Base-by-base conservation (phyloP, 2,888 invertebrate species). In the Melanotus villosus region DNA sequence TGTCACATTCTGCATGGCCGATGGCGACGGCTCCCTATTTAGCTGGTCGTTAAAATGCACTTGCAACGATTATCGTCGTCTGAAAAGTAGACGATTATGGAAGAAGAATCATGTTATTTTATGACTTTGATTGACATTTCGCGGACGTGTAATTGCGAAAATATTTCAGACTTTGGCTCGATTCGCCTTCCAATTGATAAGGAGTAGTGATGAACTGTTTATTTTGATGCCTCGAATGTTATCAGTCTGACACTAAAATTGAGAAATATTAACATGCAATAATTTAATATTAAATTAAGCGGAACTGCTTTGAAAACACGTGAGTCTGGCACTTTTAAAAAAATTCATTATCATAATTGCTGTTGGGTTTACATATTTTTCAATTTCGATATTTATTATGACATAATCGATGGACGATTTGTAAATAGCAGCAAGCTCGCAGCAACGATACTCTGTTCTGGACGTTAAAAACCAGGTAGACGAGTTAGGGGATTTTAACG, bases 91-190 rank as follows among this genome's bases (percentile, higher is more conserved):
- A 26, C 26, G 26, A 16, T 16, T 41, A 41, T 18, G 18, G 18
- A 18, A 23, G 18, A 43, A 16, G 47, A 56, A 32, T 18, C 10
- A 9, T 36, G 36, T 38, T 19, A 21, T n/a, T 63, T 64, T 52
- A 56, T 43, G 54, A 64, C 54, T 30, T 56, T 64, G 63, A 63
- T 52, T 63, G 64, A 64, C 64, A 64, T 64, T 56, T 64, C n/a
- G 43, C 54, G 43, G 30, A 54, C 30, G 30, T 43, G 21, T 54
- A 64, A 43, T 64, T 56, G 41, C 41, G 64, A 64, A 64, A 64
- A 64, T 64, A 64, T 52, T 59, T 54, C 52, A 50, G 50, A 64
- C 64, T 56, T 54, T 56, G 54, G 21, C 19, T 52, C 36, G 54
- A 26, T 64, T 43, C 7, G 56, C 23, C 52, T 38, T 38, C 16